A percentile compares a stretch with the other conserved stretches of the same genome.
Conservation (phyloP, 2,888 invertebrate species). For the Brachynemurus nebulosus region DNA sequence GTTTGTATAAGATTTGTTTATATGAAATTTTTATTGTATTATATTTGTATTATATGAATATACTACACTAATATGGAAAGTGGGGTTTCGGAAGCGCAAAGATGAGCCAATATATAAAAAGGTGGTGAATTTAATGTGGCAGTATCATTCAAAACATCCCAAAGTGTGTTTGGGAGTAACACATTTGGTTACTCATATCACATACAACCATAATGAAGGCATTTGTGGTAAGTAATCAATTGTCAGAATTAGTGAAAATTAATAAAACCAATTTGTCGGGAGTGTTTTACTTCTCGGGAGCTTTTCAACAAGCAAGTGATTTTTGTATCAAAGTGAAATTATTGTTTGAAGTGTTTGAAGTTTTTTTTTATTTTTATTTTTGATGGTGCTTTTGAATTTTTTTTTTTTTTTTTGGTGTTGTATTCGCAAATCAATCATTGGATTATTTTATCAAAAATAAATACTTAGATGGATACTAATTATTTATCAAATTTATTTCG, state of each 20-base stretch:
- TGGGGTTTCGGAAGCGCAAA: slow-evolving; percentile 20
- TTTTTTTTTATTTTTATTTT: no score
- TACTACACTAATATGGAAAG: slow-evolving; percentile 12
- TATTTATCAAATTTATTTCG: no score
- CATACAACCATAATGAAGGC: slow-evolving; percentile 24
- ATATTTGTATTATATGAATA: slow-evolving; percentile 17
- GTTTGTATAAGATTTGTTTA: not conserved
- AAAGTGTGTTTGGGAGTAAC: slow-evolving; percentile 23
- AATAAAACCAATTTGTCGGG: no score
- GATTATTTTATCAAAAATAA: no score
- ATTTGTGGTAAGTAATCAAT: slow-evolving; percentile 25
- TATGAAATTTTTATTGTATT: not conserved
- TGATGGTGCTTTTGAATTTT: no score
- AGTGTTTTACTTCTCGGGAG: no score
- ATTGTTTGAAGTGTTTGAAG: no score
- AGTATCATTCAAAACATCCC: slow-evolving; percentile 20
- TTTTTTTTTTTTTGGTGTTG: no score
- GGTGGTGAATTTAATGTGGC: slow-evolving; percentile 15
- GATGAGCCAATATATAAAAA: slow-evolving; percentile 25
- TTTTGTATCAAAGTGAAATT: no score
- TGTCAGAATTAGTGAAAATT: not conserved
- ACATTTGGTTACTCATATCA: slow-evolving; percentile 18
- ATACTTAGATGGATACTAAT: no score
- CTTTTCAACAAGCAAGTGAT: no score
- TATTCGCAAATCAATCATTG: no score